Base-by-base conservation (phyloP, 2,113 vertebrate genomes). In the Pachyramphus minor region DNA sequence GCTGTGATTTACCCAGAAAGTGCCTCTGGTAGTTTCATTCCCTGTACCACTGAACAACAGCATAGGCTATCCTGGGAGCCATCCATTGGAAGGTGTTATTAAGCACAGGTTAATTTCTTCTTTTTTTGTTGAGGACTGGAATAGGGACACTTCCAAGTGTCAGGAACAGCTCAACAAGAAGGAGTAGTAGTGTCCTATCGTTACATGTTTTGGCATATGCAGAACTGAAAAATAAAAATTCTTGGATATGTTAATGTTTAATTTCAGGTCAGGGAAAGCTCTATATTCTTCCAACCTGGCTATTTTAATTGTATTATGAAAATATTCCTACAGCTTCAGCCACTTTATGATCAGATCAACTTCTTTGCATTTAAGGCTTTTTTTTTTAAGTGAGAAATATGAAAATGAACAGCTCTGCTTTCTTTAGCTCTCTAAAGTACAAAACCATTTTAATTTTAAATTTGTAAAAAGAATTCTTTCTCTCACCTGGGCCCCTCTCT, bases 291-390 rank as follows among this genome's bases (percentile, higher is more conserved):
- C 45, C 78, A 94, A 66, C 24, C 14, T 96, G 79, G 33, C 41
- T 97, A 64, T 95, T 97, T 83, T 90, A 95, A 88, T 93, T 85
- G 67, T 89, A 89, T 96, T 97, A 93, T 95, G 42, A 62, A 97
- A 97, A 90, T 89, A 86, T 53, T 78, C 77, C 31, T 63, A 63
- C 82, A 94, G 39, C 58, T 92, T 94, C 4, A 30, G 47, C 47
- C 79, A 72, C 13, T 20, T 95, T 96, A 92, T 90, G 67, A 92
- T 58, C 41, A 79, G 50, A 67, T 42, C 47, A 96, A 81, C 82
- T 91, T 62, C 21, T 84, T 37, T 93, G 67, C 66, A 83, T 89
- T 94, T 81, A 85, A 41, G 50, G 19, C 11, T 41, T 74, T 90
- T 91, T 90, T 93, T 12, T 9, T 12, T 9, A 79, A 73, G 33